Percentiles rank a stretch among this genome's conserved stretches.
Conservation (phyloP, 2,888 invertebrate genomes). For the Meghimatium bilineatum region DNA sequence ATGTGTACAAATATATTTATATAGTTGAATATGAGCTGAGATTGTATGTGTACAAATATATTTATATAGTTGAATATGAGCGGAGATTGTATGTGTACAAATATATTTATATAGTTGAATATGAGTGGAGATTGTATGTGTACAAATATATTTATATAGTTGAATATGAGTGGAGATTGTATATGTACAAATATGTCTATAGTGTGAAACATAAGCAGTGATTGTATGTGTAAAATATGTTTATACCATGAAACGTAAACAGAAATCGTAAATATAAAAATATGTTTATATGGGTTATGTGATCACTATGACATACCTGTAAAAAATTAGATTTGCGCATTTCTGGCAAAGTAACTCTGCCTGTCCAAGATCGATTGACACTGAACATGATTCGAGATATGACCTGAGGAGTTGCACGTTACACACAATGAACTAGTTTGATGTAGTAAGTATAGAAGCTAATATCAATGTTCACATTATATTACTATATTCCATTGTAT, state of each 20-base stretch:
- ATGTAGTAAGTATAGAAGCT: no score
- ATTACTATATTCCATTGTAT: no score
- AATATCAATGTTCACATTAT: no score
- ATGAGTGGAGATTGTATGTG: no score
- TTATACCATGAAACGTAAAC: not conserved
- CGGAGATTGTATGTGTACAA: no score
- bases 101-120: no score
- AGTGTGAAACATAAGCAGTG: not conserved
- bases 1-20: no score
- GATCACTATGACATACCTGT: slow-evolving; percentile 74
- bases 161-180: not conserved
- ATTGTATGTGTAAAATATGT: not conserved
- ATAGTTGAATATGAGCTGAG: no score
- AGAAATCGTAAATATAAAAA: not conserved
- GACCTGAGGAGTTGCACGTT: slow-evolving; percentile 81
- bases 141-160: no score
- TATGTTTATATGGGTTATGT: not conserved
- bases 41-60: no score
- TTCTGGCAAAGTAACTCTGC: slow-evolving; percentile 91
- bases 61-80: no score
- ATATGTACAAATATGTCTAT: not conserved
- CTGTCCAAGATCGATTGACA: slow-evolving; percentile 98
- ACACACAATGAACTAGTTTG: no score
- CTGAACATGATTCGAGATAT: slow-evolving; percentile 98
- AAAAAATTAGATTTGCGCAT: slow-evolving; percentile 93